phyloP scores from a whole-genome alignment of 1,140 invertebrate species.

The Lutraria rhynchaena region DNA sequence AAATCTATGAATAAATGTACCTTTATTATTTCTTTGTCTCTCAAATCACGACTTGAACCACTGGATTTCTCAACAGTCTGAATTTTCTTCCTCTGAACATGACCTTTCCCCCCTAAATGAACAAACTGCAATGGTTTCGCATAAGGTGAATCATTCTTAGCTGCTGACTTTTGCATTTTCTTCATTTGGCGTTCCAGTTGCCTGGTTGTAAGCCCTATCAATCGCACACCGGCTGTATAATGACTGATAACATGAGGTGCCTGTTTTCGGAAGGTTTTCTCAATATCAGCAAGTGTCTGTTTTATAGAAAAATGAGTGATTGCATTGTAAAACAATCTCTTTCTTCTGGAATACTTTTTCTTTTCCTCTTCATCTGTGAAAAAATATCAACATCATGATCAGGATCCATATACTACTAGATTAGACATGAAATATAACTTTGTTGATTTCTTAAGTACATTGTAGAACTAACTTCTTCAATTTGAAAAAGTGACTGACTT shows the following conservation, averaged over 20 bases:
- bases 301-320: constrained; percentile 68
- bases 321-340: constrained; percentile 67
- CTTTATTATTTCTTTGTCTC: neutral
- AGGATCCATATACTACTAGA: no score
- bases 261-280: constrained; percentile 54
- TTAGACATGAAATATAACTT: no score
- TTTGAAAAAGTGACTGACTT: no score
- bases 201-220: constrained; percentile 68
- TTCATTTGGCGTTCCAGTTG: constrained; percentile 66
- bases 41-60: neutral
- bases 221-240: constrained; percentile 68
- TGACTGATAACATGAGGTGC: constrained; percentile 70
- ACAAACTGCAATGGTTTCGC: constrained; percentile 72
- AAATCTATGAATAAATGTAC: no score
- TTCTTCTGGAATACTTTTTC: constrained; percentile 48
- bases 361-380: constrained; percentile 35
- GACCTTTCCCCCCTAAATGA: neutral
- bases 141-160: constrained; percentile 67
- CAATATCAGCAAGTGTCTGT: constrained; percentile 58
- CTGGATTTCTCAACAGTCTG: neutral
- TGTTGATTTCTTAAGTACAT: no score
- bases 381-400: no score
- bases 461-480: no score
- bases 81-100: constrained; percentile 27
- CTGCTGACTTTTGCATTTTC: constrained; percentile 62